Conservation (phyloP, 2,113 vertebrate species). For the Stegastes partitus region DNA sequence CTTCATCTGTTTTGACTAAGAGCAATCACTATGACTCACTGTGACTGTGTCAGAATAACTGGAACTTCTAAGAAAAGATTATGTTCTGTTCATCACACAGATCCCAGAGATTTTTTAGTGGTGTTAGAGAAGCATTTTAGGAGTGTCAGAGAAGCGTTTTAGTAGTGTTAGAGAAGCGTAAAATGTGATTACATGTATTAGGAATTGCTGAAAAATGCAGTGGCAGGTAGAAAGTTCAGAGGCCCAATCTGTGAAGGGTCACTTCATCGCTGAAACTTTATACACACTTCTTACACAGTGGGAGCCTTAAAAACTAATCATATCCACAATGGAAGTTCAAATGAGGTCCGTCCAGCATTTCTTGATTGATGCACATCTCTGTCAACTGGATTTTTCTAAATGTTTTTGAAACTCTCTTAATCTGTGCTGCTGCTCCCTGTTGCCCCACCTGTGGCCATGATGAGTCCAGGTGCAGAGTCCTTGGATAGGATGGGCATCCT, state of each 20-base stretch:
- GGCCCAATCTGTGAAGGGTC: too few relatives aligned
- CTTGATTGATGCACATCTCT: too few relatives aligned
- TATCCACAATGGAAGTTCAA: too few relatives aligned
- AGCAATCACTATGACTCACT: background rate
- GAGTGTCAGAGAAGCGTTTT: background rate
- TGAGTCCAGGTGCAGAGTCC: constrained; percentile 95
- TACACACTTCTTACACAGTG: too few relatives aligned
- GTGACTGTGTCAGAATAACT: background rate
- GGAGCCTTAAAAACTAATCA: too few relatives aligned
- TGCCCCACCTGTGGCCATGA: constrained; percentile 93
- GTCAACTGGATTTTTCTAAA: background rate
- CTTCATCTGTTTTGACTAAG: constrained; percentile 1
- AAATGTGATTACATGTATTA: too few relatives aligned
- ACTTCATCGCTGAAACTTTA: too few relatives aligned
- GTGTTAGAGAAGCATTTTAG: too few relatives aligned
- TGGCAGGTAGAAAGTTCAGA: too few relatives aligned
- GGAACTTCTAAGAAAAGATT: background rate
- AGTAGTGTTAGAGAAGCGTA: too few relatives aligned
- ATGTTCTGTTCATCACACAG: background rate
- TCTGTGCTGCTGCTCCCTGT: background rate
- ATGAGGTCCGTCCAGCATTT: too few relatives aligned
- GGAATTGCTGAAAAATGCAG: too few relatives aligned
- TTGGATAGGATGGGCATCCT: constrained; percentile 97
- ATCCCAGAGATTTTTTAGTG: background rate
- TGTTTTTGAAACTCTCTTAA: background rate